Evolutionary conservation across 2,888 invertebrate genomes (phyloP).

Genomic region (Leptopilina drosophilae): DNA sequence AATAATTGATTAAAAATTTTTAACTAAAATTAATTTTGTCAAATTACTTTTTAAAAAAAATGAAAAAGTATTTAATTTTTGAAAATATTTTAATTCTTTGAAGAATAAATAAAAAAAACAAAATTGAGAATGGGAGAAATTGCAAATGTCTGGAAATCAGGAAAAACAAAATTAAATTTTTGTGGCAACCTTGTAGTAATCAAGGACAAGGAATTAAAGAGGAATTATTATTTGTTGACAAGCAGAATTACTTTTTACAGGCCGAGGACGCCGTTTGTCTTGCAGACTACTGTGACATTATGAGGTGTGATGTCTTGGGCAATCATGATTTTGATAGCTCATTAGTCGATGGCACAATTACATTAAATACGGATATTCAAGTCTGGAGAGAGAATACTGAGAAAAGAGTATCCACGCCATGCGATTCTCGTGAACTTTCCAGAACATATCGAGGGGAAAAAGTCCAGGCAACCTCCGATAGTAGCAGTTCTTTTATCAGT

Average conservation of each 20-base stretch:
- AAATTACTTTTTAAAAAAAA: too few species aligned
- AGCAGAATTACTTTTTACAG: slow-evolving; percentile 76
- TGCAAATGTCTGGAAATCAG: too few species aligned
- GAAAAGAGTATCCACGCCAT: slow-evolving; percentile 76
- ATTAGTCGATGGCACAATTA: slow-evolving; percentile 81
- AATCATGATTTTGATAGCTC: slow-evolving; percentile 82
- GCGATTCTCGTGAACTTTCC: slow-evolving; percentile 32
- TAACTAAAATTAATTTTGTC: too few species aligned
- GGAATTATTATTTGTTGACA: too few species aligned
- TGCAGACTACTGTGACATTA: slow-evolving; percentile 96
- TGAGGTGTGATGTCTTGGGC: slow-evolving; percentile 93
- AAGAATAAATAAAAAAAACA: too few species aligned
- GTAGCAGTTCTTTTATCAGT: slow-evolving; percentile 33
- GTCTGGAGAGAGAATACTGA: slow-evolving; percentile 89
- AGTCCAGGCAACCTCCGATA: slow-evolving; percentile 11
- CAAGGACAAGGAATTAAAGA: too few species aligned
- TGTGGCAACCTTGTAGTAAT: too few species aligned
- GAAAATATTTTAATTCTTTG: too few species aligned
- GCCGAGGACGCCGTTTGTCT: slow-evolving; percentile 95
- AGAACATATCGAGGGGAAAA: slow-evolving; percentile 22
- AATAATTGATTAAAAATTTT: too few species aligned
- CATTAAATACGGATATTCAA: slow-evolving; percentile 87
- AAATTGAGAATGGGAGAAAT: too few species aligned
- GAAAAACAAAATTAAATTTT: too few species aligned
- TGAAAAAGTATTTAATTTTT: too few species aligned